Evolutionary conservation across 2,113 vertebrate species (phyloP).

Genomic region (Pelodiscus sinensis): DNA sequence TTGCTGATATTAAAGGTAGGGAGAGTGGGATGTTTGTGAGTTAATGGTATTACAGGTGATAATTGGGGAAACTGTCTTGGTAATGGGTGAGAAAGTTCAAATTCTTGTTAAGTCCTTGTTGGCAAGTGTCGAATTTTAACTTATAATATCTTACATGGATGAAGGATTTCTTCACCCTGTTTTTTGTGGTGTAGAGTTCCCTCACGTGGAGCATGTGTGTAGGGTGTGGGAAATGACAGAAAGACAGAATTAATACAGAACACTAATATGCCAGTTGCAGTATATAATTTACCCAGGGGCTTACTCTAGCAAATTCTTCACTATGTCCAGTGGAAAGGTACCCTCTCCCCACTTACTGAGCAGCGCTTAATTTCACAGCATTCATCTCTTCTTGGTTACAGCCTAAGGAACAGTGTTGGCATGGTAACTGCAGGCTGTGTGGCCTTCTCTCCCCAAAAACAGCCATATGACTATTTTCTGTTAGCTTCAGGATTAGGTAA

Average conservation of each 20-base stretch:
- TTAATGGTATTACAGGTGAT: no score
- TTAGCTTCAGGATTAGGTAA: constrained; percentile 27
- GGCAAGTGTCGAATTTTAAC: no score
- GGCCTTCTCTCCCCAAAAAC: constrained; percentile 42
- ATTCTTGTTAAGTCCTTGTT: no score
- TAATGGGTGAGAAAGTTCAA: no score
- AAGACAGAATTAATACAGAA: background rate
- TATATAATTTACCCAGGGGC: background rate
- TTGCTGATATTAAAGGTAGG: no score
- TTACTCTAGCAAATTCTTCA: background rate
- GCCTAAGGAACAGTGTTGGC: constrained; percentile 70
- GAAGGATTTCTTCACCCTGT: background rate
- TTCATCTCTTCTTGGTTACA: constrained; percentile 62
- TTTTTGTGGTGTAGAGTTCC: background rate
- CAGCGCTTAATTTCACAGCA: constrained; percentile 62
- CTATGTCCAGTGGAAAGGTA: background rate
- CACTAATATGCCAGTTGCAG: background rate
- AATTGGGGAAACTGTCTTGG: no score
- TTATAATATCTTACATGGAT: background rate
- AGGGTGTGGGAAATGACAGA: background rate
- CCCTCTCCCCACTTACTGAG: constrained; percentile 27
- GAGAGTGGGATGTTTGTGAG: no score
- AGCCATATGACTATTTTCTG: constrained; percentile 38
- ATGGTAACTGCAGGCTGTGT: constrained; percentile 75
- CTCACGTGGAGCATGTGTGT: background rate